These are phyloP conservation scores for Blastomussa wellsi DNA, from an alignment of 92 coral and sea anemone genomes.

Conservation along the genomic window DNA sequence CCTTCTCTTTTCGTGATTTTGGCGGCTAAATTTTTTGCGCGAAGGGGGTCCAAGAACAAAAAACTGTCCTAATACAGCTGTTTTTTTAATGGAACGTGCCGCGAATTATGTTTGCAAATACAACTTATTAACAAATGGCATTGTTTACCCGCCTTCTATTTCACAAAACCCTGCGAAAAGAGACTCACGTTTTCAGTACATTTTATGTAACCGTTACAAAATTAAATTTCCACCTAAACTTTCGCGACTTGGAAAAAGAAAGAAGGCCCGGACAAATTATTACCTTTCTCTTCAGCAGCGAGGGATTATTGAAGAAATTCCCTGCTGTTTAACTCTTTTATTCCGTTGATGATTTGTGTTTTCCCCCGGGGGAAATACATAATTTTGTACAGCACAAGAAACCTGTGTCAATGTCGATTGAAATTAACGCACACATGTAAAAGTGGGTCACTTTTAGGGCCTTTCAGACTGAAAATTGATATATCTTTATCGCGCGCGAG, in stretches of 20 bases:
- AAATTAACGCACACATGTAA: background rate
- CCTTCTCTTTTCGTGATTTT: background rate
- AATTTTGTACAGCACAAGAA: background rate
- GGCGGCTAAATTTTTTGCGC: background rate
- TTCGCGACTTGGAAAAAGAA: background rate
- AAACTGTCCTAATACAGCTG: background rate
- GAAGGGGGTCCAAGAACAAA: background rate
- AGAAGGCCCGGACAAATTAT: background rate
- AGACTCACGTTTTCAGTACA: background rate
- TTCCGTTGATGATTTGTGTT: background rate
- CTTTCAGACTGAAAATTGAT: background rate
- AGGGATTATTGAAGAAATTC: background rate
- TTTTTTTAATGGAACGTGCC: background rate
- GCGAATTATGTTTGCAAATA: background rate
- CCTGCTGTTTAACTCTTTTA: background rate
- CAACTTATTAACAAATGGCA: slow-evolving; percentile 5
- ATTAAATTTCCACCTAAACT: background rate
- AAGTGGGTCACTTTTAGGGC: background rate
- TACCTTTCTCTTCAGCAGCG: background rate
- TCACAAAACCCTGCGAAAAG: background rate
- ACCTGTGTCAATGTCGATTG: background rate
- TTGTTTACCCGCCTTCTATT: background rate
- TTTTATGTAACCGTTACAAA: background rate
- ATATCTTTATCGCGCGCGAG: background rate
- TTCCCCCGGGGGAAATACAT: slow-evolving; percentile 1